Conservation (phyloP, 2,888 invertebrate species). For the Drosophila demipolita region DNA sequence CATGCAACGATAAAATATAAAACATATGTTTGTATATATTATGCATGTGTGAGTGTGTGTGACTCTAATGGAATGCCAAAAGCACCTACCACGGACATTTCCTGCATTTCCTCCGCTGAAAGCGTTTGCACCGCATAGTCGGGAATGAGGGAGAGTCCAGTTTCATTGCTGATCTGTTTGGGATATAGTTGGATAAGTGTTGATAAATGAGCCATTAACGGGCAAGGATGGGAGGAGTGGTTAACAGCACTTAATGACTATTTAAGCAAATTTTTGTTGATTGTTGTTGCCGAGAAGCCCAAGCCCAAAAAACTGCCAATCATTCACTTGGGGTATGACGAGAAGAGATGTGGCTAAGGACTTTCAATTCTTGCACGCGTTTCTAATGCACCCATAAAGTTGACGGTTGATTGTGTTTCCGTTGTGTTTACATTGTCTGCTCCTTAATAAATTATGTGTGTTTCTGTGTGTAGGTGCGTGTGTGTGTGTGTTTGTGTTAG, state of each 20-base stretch:
- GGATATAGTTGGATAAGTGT: slow-evolving; percentile 10
- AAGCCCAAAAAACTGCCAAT: slow-evolving; percentile 64
- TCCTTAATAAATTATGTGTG: slow-evolving; percentile 42
- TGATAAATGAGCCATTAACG: slow-evolving; percentile 15
- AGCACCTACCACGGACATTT: slow-evolving; percentile 70
- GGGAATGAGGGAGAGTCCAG: slow-evolving; percentile 83
- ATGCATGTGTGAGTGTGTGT: background rate
- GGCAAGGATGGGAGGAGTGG: background rate
- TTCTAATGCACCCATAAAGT: slow-evolving; percentile 49
- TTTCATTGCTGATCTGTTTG: slow-evolving; percentile 84
- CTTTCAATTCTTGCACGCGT: slow-evolving; percentile 31
- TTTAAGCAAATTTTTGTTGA: slow-evolving; percentile 22
- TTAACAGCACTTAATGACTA: slow-evolving; percentile 44
- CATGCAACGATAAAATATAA: background rate
- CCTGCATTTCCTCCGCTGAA: slow-evolving; percentile 83
- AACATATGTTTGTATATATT: background rate
- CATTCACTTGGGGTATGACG: slow-evolving; percentile 23
- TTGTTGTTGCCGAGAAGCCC: slow-evolving; percentile 6
- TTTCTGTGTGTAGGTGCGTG: slow-evolving; percentile 24
- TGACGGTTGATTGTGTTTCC: slow-evolving; percentile 25
- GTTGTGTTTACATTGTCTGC: slow-evolving; percentile 46
- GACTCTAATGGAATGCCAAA: background rate
- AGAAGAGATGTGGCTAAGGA: slow-evolving; percentile 19
- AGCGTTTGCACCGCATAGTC: slow-evolving; percentile 84
- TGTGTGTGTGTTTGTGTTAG: slow-evolving; percentile 39